These are phyloP conservation scores for Cosmorhoe ocellata DNA, from an alignment of 2,888 invertebrate species.

Conservation along the genomic window DNA sequence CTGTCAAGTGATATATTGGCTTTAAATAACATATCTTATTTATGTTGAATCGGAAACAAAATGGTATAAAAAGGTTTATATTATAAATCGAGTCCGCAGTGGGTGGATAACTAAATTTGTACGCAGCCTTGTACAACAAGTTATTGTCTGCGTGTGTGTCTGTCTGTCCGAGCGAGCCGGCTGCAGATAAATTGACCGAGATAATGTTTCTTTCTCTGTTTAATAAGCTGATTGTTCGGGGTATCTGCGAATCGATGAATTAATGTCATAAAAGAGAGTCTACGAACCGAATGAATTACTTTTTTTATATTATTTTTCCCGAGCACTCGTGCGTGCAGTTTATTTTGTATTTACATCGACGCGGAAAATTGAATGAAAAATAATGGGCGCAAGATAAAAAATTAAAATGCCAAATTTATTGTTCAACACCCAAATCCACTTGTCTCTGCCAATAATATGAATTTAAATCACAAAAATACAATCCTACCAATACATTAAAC, in stretches of 20 bases:
- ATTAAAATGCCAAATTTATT: slow-evolving; percentile 30
- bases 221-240: slow-evolving; percentile 54
- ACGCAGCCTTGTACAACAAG: slow-evolving; percentile 69
- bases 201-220: slow-evolving; percentile 63
- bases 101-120: slow-evolving; percentile 81
- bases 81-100: slow-evolving; percentile 72
- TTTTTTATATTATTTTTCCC: not conserved
- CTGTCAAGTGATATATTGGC: slow-evolving; percentile 82
- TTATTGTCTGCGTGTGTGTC: slow-evolving; percentile 48
- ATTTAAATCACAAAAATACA: slow-evolving; percentile 61
- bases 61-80: slow-evolving; percentile 73
- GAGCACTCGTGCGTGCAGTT: not conserved
- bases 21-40: slow-evolving; percentile 84
- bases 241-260: slow-evolving; percentile 28
- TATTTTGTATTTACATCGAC: too few relatives aligned
- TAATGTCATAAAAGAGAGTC: slow-evolving; percentile 22
- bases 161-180: slow-evolving; percentile 46
- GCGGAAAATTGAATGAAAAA: slow-evolving; percentile 14
- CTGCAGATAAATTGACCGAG: slow-evolving; percentile 69
- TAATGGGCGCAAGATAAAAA: slow-evolving; percentile 29
- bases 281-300: slow-evolving; percentile 4
- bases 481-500: slow-evolving; percentile 62
- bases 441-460: slow-evolving; percentile 51
- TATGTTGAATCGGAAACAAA: slow-evolving; percentile 82
- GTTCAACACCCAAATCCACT: slow-evolving; percentile 33